A percentile compares a stretch with the other conserved stretches of the same genome.
These are phyloP conservation scores for Myodes glareolus DNA, from an alignment of 2,113 vertebrate species.

Conservation along the genomic window DNA sequence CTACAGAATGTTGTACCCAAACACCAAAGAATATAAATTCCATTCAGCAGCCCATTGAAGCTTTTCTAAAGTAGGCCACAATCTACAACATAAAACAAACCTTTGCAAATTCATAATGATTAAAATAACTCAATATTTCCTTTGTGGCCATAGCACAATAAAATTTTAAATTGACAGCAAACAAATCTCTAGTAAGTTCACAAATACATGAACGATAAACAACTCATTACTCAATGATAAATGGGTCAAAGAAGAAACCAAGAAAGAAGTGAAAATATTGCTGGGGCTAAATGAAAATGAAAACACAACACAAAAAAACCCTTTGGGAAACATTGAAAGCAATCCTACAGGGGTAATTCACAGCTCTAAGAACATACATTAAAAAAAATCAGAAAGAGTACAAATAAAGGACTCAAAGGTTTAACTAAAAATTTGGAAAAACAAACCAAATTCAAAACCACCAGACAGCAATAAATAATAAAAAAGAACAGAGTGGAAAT, in stretches of 20 bases:
- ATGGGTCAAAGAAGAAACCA: background rate
- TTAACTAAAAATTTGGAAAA: background rate
- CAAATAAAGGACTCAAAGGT: background rate
- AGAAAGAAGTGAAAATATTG: background rate
- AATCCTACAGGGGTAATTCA: background rate
- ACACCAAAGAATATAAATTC: background rate
- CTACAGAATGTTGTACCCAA: background rate
- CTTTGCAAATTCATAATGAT: background rate
- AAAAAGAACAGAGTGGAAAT: background rate
- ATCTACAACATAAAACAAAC: background rate
- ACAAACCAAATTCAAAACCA: background rate
- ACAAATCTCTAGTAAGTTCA: background rate
- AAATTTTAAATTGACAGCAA: background rate
- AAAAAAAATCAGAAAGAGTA: background rate
- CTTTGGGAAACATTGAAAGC: background rate
- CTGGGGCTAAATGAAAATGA: background rate
- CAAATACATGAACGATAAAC: background rate
- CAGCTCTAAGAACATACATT: background rate
- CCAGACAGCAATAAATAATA: background rate
- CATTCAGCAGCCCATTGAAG: background rate
- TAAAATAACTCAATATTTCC: background rate
- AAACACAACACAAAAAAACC: background rate
- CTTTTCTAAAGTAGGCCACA: background rate
- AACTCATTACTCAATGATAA: background rate
- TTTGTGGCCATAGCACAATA: background rate